A percentile compares a stretch with the other conserved stretches of the same genome.
Conservation (phyloP, 2,888 invertebrate species). For the Hololepta plana region DNA sequence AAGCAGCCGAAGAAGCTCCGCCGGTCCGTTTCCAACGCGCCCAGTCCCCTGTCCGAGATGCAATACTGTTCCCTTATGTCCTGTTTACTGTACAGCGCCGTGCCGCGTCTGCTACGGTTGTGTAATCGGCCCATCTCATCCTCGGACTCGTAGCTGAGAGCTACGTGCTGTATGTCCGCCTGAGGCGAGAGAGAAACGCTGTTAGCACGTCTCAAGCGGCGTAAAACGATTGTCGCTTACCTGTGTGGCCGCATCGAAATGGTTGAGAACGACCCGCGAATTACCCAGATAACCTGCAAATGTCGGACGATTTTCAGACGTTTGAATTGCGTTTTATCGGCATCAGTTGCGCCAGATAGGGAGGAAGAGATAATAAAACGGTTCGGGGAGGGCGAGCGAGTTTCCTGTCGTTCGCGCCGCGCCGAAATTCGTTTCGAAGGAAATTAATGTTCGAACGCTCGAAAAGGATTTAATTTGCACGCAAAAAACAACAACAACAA, state of each 20-base stretch:
- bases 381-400: no score
- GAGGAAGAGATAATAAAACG: no score
- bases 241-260: slow-evolving; percentile 26
- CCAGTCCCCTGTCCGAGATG: slow-evolving; percentile 77
- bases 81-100: slow-evolving; percentile 63
- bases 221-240: slow-evolving; percentile 13
- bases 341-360: no score
- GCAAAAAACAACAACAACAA: no score
- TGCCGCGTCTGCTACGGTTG: slow-evolving; percentile 34
- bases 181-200: slow-evolving; percentile 17
- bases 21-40: slow-evolving; percentile 50
- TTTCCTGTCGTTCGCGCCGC: no score
- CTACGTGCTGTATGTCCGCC: slow-evolving; percentile 53
- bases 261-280: slow-evolving; percentile 23
- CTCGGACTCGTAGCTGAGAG: slow-evolving; percentile 62
- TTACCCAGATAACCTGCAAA: slow-evolving; percentile 24
- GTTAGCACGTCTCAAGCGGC: neutral
- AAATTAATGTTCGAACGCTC: no score
- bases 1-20: slow-evolving; percentile 69
- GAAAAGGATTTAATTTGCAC: no score
- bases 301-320: no score
- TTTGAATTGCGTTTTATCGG: no score
- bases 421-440: no score
- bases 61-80: slow-evolving; percentile 90
- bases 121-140: slow-evolving; percentile 59